phyloP scores from a whole-genome alignment of 1,140 invertebrate species.

The Linepithema humile region DNA sequence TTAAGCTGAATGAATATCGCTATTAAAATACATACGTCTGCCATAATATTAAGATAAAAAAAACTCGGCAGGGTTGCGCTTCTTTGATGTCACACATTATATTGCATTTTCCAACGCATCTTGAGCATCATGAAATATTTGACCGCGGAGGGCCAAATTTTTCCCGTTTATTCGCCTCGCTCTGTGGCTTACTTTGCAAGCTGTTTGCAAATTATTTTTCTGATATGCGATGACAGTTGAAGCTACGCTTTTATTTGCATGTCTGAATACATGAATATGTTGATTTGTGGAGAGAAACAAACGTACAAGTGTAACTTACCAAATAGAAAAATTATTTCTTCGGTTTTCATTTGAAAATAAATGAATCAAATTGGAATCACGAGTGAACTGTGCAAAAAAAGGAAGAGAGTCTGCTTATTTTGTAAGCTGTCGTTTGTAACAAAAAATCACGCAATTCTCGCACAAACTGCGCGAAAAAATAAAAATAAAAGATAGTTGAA shows the following conservation, averaged over 20 bases:
- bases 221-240: background rate
- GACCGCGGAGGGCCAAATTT: background rate
- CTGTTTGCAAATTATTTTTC: background rate
- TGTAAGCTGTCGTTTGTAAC: background rate
- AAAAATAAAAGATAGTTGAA: background rate
- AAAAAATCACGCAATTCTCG: background rate
- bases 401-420: background rate
- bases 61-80: background rate
- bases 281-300: background rate
- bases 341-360: background rate
- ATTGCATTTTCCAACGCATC: background rate
- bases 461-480: background rate
- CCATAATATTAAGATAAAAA: background rate
- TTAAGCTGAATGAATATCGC: slow-evolving; percentile 7
- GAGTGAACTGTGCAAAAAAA: background rate
- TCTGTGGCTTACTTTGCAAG: background rate
- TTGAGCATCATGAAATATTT: background rate
- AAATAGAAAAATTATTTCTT: background rate
- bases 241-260: background rate
- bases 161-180: background rate
- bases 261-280: background rate
- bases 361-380: background rate
- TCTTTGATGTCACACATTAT: background rate
- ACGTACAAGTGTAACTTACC: background rate
- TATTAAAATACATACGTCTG: slow-evolving; percentile 23